These are phyloP conservation scores for Neodontobutis hainanensis DNA, from an alignment of 2,113 vertebrate genomes.

Conservation along the genomic window DNA sequence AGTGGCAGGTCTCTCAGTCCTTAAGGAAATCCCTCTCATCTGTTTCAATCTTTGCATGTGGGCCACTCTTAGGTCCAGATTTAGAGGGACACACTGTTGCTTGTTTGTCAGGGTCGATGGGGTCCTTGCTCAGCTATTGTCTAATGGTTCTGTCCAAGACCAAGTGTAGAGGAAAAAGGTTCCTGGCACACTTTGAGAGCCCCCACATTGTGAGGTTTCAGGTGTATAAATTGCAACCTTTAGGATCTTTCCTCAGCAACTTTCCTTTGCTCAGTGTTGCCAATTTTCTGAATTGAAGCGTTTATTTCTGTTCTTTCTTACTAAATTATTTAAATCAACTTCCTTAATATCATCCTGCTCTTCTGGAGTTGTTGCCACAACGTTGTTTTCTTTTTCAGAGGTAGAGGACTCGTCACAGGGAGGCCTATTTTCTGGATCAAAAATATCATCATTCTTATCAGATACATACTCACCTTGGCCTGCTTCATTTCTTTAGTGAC, in stretches of 20 bases:
- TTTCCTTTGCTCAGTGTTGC: background rate
- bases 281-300: background rate
- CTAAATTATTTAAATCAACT: background rate
- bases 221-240: background rate
- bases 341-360: background rate
- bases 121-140: background rate
- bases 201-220: background rate
- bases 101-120: background rate
- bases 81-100: background rate
- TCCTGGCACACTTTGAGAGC: background rate
- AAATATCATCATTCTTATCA: background rate
- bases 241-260: background rate
- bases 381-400: constrained; percentile 17
- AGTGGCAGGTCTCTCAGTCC: constrained; percentile 6
- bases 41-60: constrained; percentile 15
- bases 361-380: constrained; percentile 11
- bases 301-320: constrained; percentile 1
- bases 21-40: constrained; percentile 12
- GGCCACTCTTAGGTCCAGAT: constrained; percentile 14
- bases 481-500: too few relatives aligned
- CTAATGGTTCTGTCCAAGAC: constrained; percentile 11
- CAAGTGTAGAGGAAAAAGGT: background rate
- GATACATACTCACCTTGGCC: too few relatives aligned
- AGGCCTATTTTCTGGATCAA: constrained; percentile 3
- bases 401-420: constrained; percentile 1